These are phyloP conservation scores for Anoplolepis gracilipes DNA, from an alignment of 1,140 invertebrate species.

Conservation along the genomic window DNA sequence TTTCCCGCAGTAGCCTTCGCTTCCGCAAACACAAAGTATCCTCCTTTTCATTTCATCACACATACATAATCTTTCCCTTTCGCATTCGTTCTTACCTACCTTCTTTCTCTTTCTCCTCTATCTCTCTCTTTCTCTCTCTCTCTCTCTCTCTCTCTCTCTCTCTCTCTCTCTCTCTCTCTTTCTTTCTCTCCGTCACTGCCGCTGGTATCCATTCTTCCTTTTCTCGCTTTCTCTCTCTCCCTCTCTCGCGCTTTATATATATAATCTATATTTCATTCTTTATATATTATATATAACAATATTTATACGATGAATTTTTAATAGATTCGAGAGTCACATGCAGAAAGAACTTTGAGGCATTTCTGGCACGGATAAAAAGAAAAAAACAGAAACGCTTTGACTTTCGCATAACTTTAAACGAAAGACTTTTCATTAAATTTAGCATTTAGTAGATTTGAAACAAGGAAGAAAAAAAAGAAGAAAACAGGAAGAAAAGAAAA, in stretches of 20 bases:
- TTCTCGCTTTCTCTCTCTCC: constrained; percentile 15
- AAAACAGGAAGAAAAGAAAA: constrained; percentile 31
- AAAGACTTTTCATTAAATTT: constrained; percentile 50
- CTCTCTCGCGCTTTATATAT: constrained; percentile 30
- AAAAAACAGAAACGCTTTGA: constrained; percentile 85
- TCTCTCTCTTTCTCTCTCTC: background rate
- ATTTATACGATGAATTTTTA: constrained; percentile 85
- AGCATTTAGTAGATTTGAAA: constrained; percentile 24
- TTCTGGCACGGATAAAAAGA: constrained; percentile 83
- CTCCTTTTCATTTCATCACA: background rate
- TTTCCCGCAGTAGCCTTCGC: constrained; percentile 74
- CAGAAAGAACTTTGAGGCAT: constrained; percentile 83
- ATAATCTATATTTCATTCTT: constrained; percentile 82
- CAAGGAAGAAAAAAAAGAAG: constrained; percentile 9
- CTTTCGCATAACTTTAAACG: constrained; percentile 80
- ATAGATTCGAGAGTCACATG: constrained; percentile 84
- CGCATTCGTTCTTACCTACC: constrained; percentile 18
- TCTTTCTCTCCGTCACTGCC: background rate
- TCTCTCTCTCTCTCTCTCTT: constrained; percentile 8
- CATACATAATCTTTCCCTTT: background rate
- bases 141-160: constrained; percentile 13
- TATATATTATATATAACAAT: constrained; percentile 85
- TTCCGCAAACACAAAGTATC: constrained; percentile 3
- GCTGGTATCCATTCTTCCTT: constrained; percentile 29
- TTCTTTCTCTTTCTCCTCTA: background rate